Evolutionary conservation across 2,797 vertebrate genomes (phyloP), one percentile per base, ranked within the genome.

Genomic region (Micromesistius poutassou): DNA sequence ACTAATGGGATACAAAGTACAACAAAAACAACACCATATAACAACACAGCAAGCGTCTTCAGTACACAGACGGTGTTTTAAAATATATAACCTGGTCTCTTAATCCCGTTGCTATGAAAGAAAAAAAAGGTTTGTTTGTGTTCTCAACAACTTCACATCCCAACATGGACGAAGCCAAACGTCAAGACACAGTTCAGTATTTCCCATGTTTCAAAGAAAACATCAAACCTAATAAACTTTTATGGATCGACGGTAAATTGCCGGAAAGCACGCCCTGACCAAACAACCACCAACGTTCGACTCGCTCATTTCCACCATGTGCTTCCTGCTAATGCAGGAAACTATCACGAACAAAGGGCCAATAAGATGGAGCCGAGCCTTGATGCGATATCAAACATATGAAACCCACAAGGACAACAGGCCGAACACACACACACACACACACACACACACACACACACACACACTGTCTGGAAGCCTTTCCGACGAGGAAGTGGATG

Each of bases 201-300:
- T 19, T 55, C 16, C 5, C 3, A 22, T 22, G 13, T 79, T 84
- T 82, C 86, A 75, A 79, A 78, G 85, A 88, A 87, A 77, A 86
- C 85, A 90, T 83, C 80, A 90, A 0, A 76, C 84, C 83, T 89
- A 89, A 87, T 86, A 78, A 91, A 87, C 87, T 87, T 89, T 89
- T 91, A 90, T 88, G 78, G 87, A 84, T 90, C 85, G 84, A 85
- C 87, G 80, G 82, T 83, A 82, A 84, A 84, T 83, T 84, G 83
- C 82, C 84, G 82, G 74, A 80, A 76, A 88, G 83, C 78, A 76
- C 73, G 9, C 22, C 55, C 55, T 62, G 6, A 62, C 55, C 55
- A 62, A 62, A 62, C 55, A 62, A 62, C 55, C 55, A 19, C n/a
- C 55, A 25, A 19, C n/a, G n/a, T 62, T 25, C n/a, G n/a, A 62